Base-by-base conservation (phyloP, 2,888 invertebrate genomes). In the Brachycybe producta region DNA sequence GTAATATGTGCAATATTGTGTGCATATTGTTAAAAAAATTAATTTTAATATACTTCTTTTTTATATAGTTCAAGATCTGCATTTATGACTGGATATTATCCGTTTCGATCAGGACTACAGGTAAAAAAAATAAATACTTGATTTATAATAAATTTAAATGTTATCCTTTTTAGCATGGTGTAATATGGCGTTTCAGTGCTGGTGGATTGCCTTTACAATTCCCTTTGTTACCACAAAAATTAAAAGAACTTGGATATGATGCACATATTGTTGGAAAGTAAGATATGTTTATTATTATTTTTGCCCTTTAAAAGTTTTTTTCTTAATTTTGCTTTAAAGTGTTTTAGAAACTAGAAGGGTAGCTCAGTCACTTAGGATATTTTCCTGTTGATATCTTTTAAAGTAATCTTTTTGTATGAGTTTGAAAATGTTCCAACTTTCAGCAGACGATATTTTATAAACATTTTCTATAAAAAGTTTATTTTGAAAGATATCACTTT, bases 61-160 rank as follows among this genome's bases (percentile, higher is more conserved):
- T 41, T 41, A n/a, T n/a, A 11, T 8, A 41, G 41, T 34, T 66
- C 66, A 2, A 54, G 66, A 52, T 59, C 62, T 26, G 61, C 65
- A 11, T 58, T 67, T 36, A 61, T 66, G 63, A 65, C 65, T 5
- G 66, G 66, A 5, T 61, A 63, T 46, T 67, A 64, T 55, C 65
- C 66, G 17, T 64, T 63, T 53, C 59, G 61, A 39, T 58, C 60
- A 2, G 66, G 66, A 32, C 61, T 65, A 46, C 65, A 67, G 61
- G 65, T 54, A 41, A 15, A 24, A 34, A 11, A 11, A 3, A n/a
- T 23, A 41, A 39, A 41, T 23, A 41, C 11, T 21, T 19, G n/a
- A 42, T 45, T 8, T 11, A 26, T 26, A 28, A 28, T 39, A n/a
- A 19, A n/a, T 36, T 28, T 5, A 32, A 38, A 38, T 38, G 11